Percentiles rank a stretch among this genome's conserved stretches.
Evolutionary conservation across 2,888 invertebrate species (phyloP).

Genomic region (Phlogophora meticulosa): DNA sequence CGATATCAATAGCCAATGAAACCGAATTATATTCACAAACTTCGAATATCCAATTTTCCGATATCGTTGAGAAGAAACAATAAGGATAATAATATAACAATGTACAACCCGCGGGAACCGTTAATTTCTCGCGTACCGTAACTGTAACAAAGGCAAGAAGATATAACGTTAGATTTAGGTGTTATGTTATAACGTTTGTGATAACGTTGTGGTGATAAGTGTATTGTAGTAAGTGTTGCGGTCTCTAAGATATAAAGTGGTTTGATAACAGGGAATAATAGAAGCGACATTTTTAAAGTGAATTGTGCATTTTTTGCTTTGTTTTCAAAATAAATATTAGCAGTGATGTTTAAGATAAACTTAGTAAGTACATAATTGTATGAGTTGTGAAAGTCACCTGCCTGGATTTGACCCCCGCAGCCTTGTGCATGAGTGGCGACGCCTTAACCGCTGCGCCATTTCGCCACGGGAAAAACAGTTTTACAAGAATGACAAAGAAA

Average conservation of each 20-base stretch:
- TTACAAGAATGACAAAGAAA: no score
- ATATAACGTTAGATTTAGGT: conserved; percentile 33
- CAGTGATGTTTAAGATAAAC: no score
- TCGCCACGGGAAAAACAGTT: no score
- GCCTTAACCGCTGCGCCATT: no score
- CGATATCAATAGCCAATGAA: conserved; percentile 34
- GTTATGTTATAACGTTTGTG: conserved; percentile 31
- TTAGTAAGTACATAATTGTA: no score
- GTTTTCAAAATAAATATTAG: no score
- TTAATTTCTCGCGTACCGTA: conserved; percentile 46
- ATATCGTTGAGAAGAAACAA: conserved; percentile 46
- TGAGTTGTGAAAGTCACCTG: no score
- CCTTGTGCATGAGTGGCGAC: no score
- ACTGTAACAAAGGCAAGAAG: conserved; percentile 42
- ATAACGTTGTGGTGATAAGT: conserved; percentile 37
- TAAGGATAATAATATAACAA: conserved; percentile 23
- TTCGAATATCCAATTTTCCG: conserved; percentile 43
- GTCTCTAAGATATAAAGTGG: conserved; percentile 6
- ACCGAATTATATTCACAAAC: conserved; percentile 36
- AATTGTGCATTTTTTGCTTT: not conserved
- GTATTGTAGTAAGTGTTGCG: conserved; percentile 13
- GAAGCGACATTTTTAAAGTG: not conserved
- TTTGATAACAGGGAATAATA: not conserved
- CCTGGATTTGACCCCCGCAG: no score
- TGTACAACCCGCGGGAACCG: conserved; percentile 38